Conservation (phyloP, 2,113 vertebrate species). For the Sigmodon hispidus region DNA sequence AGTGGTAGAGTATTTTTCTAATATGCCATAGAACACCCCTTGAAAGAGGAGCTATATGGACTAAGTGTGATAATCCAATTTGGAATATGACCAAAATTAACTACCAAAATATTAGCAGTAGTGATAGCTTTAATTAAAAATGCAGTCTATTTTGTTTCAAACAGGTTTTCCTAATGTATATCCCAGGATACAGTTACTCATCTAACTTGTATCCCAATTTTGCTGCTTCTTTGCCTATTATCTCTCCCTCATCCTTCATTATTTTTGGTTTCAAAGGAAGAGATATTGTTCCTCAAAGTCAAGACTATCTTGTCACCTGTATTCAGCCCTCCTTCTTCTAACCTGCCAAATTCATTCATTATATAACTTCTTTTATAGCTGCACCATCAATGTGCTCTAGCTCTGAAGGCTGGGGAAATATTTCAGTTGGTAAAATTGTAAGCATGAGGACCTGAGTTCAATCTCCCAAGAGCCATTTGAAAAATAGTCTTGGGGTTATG, state of each 20-base stretch:
- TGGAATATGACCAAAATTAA: conserved; percentile 53
- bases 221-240: neutral
- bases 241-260: neutral
- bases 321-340: neutral
- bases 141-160: neutral
- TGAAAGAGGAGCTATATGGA: conserved; percentile 9
- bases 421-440: neutral
- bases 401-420: neutral
- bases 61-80: conserved; percentile 23
- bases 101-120: conserved; percentile 43
- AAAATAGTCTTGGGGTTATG: neutral
- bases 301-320: neutral
- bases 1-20: neutral
- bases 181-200: neutral
- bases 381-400: neutral
- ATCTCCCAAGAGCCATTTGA: neutral
- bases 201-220: neutral
- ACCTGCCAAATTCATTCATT: neutral
- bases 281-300: neutral
- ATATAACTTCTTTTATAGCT: neutral
- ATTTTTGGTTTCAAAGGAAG: neutral
- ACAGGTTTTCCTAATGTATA: conserved; percentile 30
- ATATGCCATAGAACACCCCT: neutral
- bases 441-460: neutral
- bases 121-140: neutral